phyloP scores from a whole-genome alignment of 2,113 vertebrate genomes.

The Enhydra lutris region DNA sequence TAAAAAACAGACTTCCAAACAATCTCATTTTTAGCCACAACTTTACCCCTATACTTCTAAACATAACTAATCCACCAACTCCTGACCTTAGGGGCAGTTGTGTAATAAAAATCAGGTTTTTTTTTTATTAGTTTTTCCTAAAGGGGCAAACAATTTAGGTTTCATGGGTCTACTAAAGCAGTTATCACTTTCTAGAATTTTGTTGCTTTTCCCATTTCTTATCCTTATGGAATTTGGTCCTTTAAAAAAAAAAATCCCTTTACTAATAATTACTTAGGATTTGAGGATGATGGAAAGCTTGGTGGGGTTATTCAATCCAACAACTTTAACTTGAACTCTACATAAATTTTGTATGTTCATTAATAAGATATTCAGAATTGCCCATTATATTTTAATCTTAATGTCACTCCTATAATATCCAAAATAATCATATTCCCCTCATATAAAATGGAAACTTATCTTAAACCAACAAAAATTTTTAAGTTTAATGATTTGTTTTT shows the following conservation, averaged over 20 bases:
- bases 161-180: neutral
- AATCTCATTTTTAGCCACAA: neutral
- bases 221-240: neutral
- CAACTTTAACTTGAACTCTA: neutral
- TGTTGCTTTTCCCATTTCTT: neutral
- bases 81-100: neutral
- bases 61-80: neutral
- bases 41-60: neutral
- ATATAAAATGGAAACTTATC: neutral
- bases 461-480: neutral
- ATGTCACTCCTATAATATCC: neutral
- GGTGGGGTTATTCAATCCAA: neutral
- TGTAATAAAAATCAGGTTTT: neutral
- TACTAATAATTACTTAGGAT: neutral
- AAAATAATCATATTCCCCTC: neutral
- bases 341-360: neutral
- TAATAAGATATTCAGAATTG: conserved; percentile 13
- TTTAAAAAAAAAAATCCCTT: neutral
- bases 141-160: neutral
- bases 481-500: neutral
- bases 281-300: neutral
- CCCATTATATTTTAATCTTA: neutral
- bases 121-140: neutral
- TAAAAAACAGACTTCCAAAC: neutral
- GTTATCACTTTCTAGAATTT: neutral